Percentiles rank a stretch among this genome's conserved stretches.
Evolutionary conservation across 2,113 vertebrate species (phyloP).

Genomic region (Tiliqua scincoides): DNA sequence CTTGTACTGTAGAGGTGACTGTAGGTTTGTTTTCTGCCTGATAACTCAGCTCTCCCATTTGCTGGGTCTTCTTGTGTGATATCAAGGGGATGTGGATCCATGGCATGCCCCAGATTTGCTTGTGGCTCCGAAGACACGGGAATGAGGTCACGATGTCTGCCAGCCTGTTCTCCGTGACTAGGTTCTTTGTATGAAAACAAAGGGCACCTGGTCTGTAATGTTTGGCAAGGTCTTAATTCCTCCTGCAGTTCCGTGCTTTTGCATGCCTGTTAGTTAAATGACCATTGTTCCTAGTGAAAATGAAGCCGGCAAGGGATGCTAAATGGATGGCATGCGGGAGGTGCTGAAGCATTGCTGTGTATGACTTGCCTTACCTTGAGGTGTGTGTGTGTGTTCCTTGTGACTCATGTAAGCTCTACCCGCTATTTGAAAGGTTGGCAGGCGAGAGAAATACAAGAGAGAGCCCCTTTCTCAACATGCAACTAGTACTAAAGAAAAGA

Average conservation of each 20-base stretch:
- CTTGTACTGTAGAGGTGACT: fast-evolving
- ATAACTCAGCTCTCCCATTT: fast-evolving
- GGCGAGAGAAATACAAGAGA: not conserved
- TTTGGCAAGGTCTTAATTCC: not conserved
- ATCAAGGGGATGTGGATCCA: not conserved
- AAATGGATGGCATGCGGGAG: not conserved
- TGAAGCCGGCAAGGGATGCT: not conserved
- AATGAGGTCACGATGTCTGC: slow-evolving; percentile 2
- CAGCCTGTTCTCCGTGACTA: not conserved
- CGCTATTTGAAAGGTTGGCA: not conserved
- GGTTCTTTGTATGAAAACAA: not conserved
- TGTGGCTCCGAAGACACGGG: not conserved
- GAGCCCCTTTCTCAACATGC: not conserved
- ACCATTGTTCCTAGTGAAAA: not conserved
- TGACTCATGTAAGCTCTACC: not conserved
- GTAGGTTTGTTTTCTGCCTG: not conserved
- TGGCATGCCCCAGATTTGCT: fast-evolving
- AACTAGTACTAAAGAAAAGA: not conserved
- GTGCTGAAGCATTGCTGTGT: too few relatives aligned
- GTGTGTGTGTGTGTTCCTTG: not conserved
- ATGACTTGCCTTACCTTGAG: not conserved
- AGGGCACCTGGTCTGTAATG: not conserved
- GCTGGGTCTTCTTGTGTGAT: not conserved
- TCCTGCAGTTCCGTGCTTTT: not conserved
- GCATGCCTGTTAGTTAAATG: fast-evolving